Base-by-base conservation (phyloP, 1,140 invertebrate genomes). In the Anastatus disparis region DNA sequence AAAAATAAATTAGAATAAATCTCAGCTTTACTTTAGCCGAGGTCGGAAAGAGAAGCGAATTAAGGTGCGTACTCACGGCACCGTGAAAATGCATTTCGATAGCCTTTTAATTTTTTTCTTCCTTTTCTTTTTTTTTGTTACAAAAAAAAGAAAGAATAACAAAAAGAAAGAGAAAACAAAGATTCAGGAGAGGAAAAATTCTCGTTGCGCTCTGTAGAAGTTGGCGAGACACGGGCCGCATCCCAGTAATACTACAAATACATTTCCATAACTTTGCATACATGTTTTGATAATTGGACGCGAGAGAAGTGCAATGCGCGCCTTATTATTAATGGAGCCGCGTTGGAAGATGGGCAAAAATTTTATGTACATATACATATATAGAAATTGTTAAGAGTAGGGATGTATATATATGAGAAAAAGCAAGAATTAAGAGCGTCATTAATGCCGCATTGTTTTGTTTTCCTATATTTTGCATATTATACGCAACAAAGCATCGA, bases 211-310 rank as follows among this genome's bases (percentile, higher is more conserved):
- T 77, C 73, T 67, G 70, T 68, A 61, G 78, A 77, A 26, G 55
- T 52, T 72, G 75, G 65, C 68, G 71, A 79, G 24, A 44, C 40
- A 40, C 13, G 44, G 69, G 74, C 76, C 78, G 78, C 76, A 75
- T 10, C 20, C 58, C 79, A 75, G 77, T 71, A 69, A 62, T 71
- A 71, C n/a, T 44, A 70, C 75, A 79, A 81, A 81, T 82, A 80
- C 74, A 81, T 84, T 84, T 80, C 78, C 82, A 84, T 85, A 84
- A 81, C 68, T 85, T 84, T 81, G 82, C 81, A 84, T 84, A 81
- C 77, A 81, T 80, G 82, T 83, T 83, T 84, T 84, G 79, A 85
- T 82, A 84, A 85, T 81, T 80, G 76, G 82, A 76, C 56, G 15
- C 12, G 27, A 35, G 58, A 0, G 50, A 50, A 58, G 35, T 12